phyloP scores from a whole-genome alignment of 2,797 vertebrate species.

The Oceanodroma leucorhoa region DNA sequence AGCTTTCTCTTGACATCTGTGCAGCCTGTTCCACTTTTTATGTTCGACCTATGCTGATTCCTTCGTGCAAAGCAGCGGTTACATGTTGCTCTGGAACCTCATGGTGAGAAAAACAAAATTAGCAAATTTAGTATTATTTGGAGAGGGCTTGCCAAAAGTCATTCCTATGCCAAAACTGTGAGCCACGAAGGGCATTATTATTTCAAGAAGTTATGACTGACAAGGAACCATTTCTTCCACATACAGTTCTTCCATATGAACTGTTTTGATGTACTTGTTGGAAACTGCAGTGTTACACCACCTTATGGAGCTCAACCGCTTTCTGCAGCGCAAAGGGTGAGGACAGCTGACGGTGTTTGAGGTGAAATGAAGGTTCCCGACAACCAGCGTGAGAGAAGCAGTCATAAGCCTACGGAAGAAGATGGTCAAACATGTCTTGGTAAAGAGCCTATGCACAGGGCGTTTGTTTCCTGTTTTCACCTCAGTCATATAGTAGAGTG shows the following conservation, averaged over 20 bases:
- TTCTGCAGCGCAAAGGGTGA: accelerated
- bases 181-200: not conserved
- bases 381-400: accelerated
- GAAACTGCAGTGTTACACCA: accelerated
- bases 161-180: not conserved
- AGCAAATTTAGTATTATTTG: not conserved
- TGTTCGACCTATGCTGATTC: accelerated
- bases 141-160: not conserved
- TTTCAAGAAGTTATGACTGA: not conserved
- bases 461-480: not conserved
- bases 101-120: not conserved
- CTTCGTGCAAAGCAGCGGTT: not conserved
- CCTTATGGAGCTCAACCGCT: not conserved
- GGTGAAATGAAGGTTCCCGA: not conserved
- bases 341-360: not conserved
- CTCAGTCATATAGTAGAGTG: accelerated
- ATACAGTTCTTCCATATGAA: not conserved
- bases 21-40: not conserved
- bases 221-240: not conserved
- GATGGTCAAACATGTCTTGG: too few species aligned
- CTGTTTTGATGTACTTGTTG: not conserved
- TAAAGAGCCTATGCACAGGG: not conserved
- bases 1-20: constrained; percentile 31
- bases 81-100: not conserved
- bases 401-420: not conserved